Evolutionary conservation across 2,888 invertebrate genomes (phyloP), one percentile per base, ranked within the genome.

Genomic region (Plagodis pulveraria): DNA sequence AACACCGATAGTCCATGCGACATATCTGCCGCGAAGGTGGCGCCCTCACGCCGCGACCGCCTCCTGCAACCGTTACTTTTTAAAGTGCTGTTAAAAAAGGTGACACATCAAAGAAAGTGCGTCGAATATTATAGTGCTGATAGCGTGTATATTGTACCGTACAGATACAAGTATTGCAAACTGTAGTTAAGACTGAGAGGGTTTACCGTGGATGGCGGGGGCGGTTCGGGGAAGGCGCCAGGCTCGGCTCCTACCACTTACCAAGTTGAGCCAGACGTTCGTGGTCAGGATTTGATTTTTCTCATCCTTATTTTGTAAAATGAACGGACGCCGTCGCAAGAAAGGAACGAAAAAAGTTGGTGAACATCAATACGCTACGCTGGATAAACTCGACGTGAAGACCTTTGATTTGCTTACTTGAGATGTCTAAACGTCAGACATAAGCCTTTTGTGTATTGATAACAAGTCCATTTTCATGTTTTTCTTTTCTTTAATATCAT

Each of bases 281-380:
- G 98, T 98, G 89, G 98, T 97, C 94, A 99, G 96, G 94, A 99
- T 98, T 96, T 98, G 98, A 94, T 98, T 98, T 95, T 99, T 99
- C 96, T 99, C 99, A 94, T 99, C 99, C 99, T 99, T 91, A 89
- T 89, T 89, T 90, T 86, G 90, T 86, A 78, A 86, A 96, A 93
- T 96, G 94, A 93, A 95, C 93, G 93, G 91, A 89, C 91, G 91
- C 87, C 83, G 86, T 84, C 88, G 90, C 89, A 88, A 90, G 91
- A 93, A 90, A 89, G 87, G 87, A 88, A 90, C 81, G 87, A 89
- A 89, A 91, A 89, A 82, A 84, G 73, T 87, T 79, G 80, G 84
- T 87, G 77, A 88, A 87, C 83, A 88, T 84, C 74, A 80, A 74
- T 48, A 50, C 77, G 71, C 67, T 73, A 71, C 65, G 66, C 67